Conservation (phyloP, 2,113 vertebrate species). For the Hippocampus barbouri region DNA sequence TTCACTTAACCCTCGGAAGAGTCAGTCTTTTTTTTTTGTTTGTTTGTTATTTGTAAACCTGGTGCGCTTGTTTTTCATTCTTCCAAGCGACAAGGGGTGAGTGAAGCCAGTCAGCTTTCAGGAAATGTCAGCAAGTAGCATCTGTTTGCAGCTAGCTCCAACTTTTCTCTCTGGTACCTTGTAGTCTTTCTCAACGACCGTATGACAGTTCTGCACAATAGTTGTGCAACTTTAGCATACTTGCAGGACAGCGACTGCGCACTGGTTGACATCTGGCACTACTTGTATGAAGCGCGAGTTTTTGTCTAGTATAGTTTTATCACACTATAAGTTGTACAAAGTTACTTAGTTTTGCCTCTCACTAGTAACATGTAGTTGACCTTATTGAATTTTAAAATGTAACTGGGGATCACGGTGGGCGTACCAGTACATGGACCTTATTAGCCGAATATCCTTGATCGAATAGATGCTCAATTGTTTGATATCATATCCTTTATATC, state of each 20-base stretch:
- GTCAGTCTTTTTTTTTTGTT: not conserved
- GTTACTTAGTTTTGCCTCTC: not conserved
- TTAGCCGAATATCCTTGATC: too few relatives aligned
- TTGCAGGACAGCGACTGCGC: not conserved
- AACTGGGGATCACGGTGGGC: too few relatives aligned
- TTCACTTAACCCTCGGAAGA: not conserved
- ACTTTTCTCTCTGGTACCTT: not conserved
- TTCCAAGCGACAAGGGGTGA: conserved; percentile 34
- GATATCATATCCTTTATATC: too few relatives aligned
- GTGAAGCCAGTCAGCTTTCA: conserved; percentile 43
- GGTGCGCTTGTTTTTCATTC: not conserved
- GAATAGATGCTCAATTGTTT: too few relatives aligned
- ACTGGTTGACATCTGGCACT: not conserved
- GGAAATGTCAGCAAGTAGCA: conserved; percentile 57
- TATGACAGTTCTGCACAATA: not conserved
- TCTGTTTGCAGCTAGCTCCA: conserved; percentile 28
- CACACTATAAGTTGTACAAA: not conserved
- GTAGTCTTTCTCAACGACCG: not conserved
- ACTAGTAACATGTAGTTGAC: not conserved
- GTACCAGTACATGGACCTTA: too few relatives aligned
- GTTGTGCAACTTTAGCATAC: not conserved
- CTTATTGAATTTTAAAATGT: too few relatives aligned
- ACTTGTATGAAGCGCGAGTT: not conserved
- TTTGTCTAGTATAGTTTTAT: not conserved
- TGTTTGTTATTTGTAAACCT: not conserved